Conservation (phyloP, 23 tunicate genomes). For the Oikopleura dioica region DNA sequence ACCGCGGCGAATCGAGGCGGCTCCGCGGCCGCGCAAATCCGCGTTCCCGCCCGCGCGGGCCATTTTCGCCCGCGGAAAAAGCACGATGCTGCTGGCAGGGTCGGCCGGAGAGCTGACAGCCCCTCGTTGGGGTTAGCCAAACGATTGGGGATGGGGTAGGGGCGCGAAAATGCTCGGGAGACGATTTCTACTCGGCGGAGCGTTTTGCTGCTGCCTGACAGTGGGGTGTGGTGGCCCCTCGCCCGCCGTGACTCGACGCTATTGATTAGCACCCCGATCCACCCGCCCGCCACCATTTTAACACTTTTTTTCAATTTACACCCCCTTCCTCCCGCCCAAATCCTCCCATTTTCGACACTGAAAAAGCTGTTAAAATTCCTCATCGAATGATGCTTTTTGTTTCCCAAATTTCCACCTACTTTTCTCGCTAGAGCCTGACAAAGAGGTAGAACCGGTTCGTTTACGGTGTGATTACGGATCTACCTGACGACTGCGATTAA, state of each 20-base stretch:
- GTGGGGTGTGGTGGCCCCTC: slow-evolving; percentile 6
- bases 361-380: no score
- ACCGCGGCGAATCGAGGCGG: no score
- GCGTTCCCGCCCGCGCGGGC: neutral
- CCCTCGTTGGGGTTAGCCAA: neutral
- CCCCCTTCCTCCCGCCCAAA: neutral
- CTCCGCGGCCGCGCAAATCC: neutral
- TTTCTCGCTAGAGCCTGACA: no score
- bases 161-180: neutral
- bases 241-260: slow-evolving; percentile 17
- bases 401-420: no score
- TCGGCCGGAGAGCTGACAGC: neutral
- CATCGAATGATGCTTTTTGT: no score
- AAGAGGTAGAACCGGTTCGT: no score
- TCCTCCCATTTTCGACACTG: neutral
- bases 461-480: no score
- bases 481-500: no score
- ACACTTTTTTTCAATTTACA: neutral
- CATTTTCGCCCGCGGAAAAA: neutral
- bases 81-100: neutral
- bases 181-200: neutral
- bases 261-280: slow-evolving; percentile 8
- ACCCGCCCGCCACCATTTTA: neutral
- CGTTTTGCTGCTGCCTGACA: slow-evolving; percentile 16
- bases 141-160: neutral